phyloP scores from a whole-genome alignment of 2,888 invertebrate species.

The Hartigia nigra region DNA sequence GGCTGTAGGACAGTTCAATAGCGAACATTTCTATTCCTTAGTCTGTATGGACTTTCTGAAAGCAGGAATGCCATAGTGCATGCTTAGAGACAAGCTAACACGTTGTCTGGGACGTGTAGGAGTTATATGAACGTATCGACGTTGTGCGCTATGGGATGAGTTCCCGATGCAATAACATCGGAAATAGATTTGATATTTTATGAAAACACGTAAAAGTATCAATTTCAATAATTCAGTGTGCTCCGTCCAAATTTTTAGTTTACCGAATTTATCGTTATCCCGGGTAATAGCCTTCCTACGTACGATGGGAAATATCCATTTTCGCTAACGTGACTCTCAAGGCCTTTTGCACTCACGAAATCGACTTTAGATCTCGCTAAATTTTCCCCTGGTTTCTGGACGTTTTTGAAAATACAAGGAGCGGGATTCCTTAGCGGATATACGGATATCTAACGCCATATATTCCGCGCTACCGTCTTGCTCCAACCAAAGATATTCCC shows the following conservation, averaged over 20 bases:
- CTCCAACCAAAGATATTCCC: neutral
- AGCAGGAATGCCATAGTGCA: neutral
- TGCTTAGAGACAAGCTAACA: neutral
- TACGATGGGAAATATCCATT: neutral
- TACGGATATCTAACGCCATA: neutral
- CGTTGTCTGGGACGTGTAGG: neutral
- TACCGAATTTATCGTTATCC: conserved; percentile 1
- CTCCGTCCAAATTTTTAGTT: neutral
- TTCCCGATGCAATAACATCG: conserved; percentile 2
- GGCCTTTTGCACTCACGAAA: neutral
- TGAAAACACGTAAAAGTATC: conserved; percentile 2
- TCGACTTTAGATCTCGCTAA: neutral
- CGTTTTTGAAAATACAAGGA: neutral
- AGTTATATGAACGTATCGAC: neutral
- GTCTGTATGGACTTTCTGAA: neutral
- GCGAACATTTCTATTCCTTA: neutral
- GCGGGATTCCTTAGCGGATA: neutral
- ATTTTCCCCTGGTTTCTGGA: neutral
- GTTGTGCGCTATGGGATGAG: neutral
- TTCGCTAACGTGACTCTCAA: neutral
- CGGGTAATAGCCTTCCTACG: neutral
- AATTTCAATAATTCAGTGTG: conserved; percentile 6
- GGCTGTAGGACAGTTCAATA: neutral
- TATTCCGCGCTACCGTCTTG: neutral
- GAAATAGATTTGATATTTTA: conserved; percentile 1